Conservation (phyloP, 2,888 invertebrate genomes). For the Melanostoma mellinum region DNA sequence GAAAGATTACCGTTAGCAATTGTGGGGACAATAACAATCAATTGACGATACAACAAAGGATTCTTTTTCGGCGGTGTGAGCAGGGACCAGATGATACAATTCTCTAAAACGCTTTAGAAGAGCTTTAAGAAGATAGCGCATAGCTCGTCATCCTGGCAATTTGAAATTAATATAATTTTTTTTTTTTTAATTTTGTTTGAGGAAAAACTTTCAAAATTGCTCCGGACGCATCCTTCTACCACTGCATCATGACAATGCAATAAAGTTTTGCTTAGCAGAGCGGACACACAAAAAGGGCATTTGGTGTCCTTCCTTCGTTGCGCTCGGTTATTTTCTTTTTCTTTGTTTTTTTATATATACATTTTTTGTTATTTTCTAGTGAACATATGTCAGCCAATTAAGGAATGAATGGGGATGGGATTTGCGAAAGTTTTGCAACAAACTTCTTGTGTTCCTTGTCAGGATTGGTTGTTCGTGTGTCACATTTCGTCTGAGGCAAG, state of each 20-base stretch:
- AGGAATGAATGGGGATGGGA: conserved; percentile 65
- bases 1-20: conserved; percentile 65
- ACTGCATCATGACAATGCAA: conserved; percentile 64
- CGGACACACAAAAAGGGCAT: conserved; percentile 56
- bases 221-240: conserved; percentile 10
- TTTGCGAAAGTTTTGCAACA: conserved; percentile 65
- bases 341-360: neutral
- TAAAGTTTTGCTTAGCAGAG: conserved; percentile 59
- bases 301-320: conserved; percentile 38
- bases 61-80: neutral
- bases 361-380: conserved; percentile 42
- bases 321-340: conserved; percentile 11
- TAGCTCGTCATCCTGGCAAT: conserved; percentile 61
- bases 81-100: conserved; percentile 3
- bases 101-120: conserved; percentile 24
- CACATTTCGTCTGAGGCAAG: conserved; percentile 44
- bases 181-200: neutral
- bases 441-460: conserved; percentile 52
- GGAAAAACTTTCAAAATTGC: conserved; percentile 35
- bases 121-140: conserved; percentile 25
- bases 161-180: conserved; percentile 62
- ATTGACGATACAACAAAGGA: conserved; percentile 51
- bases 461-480: conserved; percentile 28
- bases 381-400: conserved; percentile 73
- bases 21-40: conserved; percentile 62